Conservation (phyloP, 2,113 vertebrate genomes). For the Gymnobelideus leadbeateri region DNA sequence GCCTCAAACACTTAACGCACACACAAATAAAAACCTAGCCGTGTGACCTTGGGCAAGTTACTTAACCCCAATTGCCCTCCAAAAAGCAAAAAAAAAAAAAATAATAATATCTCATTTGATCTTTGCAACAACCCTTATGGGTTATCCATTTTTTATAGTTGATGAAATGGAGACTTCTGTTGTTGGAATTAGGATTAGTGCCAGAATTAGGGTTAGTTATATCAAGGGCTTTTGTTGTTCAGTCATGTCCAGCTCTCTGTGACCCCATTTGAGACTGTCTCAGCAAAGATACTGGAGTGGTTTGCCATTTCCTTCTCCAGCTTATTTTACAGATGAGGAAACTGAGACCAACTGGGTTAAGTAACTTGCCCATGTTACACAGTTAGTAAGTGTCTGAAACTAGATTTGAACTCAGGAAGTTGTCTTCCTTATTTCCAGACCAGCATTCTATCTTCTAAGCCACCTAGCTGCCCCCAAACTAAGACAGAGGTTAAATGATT, state of each 20-base stretch:
- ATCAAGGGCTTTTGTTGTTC: too few species aligned
- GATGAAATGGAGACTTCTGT: background rate
- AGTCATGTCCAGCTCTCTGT: background rate
- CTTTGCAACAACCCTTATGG: background rate
- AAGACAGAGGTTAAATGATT: background rate
- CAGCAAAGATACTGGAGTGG: background rate
- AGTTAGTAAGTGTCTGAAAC: background rate
- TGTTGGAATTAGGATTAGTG: background rate
- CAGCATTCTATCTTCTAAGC: background rate
- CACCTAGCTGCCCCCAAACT: background rate
- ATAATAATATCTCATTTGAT: background rate
- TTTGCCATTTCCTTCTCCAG: background rate
- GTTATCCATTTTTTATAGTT: background rate
- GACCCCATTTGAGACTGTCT: background rate
- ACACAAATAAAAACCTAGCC: too few species aligned
- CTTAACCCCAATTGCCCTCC: too few species aligned
- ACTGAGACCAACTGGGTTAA: background rate
- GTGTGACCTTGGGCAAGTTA: too few species aligned
- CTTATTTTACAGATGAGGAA: too few species aligned
- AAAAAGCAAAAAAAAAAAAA: too few species aligned
- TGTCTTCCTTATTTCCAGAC: background rate
- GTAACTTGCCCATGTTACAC: background rate
- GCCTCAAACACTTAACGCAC: too few species aligned
- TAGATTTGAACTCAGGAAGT: background rate
- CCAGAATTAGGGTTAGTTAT: too few species aligned